Evolutionary conservation across 2,797 vertebrate genomes (phyloP).

Genomic region (Thaleichthys pacificus): DNA sequence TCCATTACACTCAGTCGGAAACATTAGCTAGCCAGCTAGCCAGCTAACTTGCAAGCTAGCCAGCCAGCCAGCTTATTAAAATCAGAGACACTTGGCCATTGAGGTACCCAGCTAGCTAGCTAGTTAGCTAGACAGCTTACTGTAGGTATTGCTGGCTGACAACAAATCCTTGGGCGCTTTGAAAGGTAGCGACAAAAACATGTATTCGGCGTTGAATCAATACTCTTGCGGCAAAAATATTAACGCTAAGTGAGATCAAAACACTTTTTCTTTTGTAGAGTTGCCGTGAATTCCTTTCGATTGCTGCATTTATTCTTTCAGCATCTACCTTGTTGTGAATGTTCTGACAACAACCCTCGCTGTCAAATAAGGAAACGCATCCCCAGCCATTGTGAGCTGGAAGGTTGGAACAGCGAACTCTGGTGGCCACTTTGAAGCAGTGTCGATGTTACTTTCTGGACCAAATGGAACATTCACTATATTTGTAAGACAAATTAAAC

Average conservation of each 20-base stretch:
- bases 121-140: conserved; percentile 30
- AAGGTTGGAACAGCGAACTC: conserved; percentile 64
- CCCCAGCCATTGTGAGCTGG: conserved; percentile 1
- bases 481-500: too few species aligned
- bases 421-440: conserved; percentile 24
- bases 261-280: not conserved
- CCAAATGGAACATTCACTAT: not conserved
- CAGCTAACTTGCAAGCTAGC: conserved; percentile 2
- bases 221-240: conserved; percentile 13
- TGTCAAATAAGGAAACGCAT: conserved; percentile 60
- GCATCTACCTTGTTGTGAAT: conserved; percentile 50
- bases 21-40: conserved; percentile 5
- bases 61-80: not conserved
- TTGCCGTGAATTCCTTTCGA: conserved; percentile 22
- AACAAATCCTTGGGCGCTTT: conserved; percentile 58
- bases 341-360: conserved; percentile 39
- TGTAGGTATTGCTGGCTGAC: conserved; percentile 45
- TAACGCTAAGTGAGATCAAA: not conserved
- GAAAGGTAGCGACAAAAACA: conserved; percentile 13
- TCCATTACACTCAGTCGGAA: not conserved
- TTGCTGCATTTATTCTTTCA: conserved; percentile 24
- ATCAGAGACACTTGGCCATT: not conserved
- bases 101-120: conserved; percentile 14
- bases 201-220: conserved; percentile 44
- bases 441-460: not conserved